A percentile compares a stretch with the other conserved stretches of the same genome.
phyloP scores from a whole-genome alignment of 2,888 invertebrate genomes.

The Arge pagana region DNA sequence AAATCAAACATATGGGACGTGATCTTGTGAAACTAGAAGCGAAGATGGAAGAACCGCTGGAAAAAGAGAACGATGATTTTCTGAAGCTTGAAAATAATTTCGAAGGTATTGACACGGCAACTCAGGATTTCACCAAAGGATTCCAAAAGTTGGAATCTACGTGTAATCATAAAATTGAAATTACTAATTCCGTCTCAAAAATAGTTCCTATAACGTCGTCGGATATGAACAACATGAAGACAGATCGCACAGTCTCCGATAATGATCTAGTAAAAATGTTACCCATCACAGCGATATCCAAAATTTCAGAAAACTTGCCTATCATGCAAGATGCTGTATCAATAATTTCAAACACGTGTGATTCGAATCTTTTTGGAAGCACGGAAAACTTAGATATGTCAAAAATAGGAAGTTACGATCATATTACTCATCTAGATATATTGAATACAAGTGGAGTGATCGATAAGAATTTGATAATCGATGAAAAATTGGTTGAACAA shows the following conservation, averaged over 20 bases:
- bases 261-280: constrained; percentile 20
- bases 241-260: constrained; percentile 23
- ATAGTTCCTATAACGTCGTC: constrained; percentile 31
- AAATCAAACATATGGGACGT: constrained; percentile 37
- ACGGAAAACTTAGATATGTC: constrained; percentile 48
- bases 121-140: constrained; percentile 42
- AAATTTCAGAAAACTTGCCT: constrained; percentile 38
- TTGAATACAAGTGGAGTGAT: constrained; percentile 47
- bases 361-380: constrained; percentile 46
- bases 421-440: constrained; percentile 50
- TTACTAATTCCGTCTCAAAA: constrained; percentile 34
- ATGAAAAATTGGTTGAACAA: constrained; percentile 53
- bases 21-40: constrained; percentile 50
- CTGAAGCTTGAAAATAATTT: constrained; percentile 35
- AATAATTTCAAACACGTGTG: constrained; percentile 47
- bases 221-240: constrained; percentile 31
- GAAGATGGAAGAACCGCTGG: constrained; percentile 41
- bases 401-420: constrained; percentile 48
- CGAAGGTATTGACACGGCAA: constrained; percentile 30
- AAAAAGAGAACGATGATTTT: constrained; percentile 42
- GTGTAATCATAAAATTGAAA: constrained; percentile 18
- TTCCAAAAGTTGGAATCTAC: constrained; percentile 40
- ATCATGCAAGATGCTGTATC: constrained; percentile 46
- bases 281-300: constrained; percentile 33
- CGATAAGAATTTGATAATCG: constrained; percentile 50